Evolutionary conservation across 1,140 invertebrate species (phyloP).

Genomic region (Cyclina sinensis): DNA sequence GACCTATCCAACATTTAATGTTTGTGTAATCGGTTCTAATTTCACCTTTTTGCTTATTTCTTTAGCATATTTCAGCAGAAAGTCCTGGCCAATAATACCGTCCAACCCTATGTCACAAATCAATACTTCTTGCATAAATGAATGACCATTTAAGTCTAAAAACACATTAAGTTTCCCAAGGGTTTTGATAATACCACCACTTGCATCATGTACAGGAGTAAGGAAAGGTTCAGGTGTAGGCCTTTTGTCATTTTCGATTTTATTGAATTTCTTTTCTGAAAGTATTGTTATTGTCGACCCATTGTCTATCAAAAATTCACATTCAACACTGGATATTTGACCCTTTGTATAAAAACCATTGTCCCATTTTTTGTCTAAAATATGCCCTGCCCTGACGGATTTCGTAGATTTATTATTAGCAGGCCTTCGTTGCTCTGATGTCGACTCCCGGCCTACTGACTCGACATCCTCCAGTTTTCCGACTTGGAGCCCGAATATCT

Average conservation of each 20-base stretch:
- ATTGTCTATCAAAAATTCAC: not conserved
- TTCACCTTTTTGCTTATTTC: not conserved
- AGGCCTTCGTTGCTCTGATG: not conserved
- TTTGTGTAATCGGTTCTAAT: too few species aligned
- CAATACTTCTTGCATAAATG: not conserved
- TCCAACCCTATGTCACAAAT: slow-evolving; percentile 20
- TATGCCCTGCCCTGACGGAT: not conserved
- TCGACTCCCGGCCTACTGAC: too few species aligned
- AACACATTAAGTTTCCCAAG: not conserved
- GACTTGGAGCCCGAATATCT: not conserved
- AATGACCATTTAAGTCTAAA: too few species aligned
- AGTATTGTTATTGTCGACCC: not conserved
- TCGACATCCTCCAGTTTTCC: not conserved
- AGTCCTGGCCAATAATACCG: slow-evolving; percentile 33
- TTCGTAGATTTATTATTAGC: not conserved
- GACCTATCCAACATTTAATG: not conserved
- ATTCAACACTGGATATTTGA: too few species aligned
- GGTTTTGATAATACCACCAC: not conserved
- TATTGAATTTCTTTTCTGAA: not conserved
- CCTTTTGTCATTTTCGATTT: not conserved
- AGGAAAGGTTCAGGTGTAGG: not conserved
- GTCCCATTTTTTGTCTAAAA: not conserved
- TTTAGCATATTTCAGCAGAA: slow-evolving; percentile 8
- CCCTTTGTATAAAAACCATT: too few species aligned
- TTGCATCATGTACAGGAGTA: too few species aligned